These are phyloP conservation scores for Labia minor DNA, from an alignment of 2,888 invertebrate species.

Conservation along the genomic window DNA sequence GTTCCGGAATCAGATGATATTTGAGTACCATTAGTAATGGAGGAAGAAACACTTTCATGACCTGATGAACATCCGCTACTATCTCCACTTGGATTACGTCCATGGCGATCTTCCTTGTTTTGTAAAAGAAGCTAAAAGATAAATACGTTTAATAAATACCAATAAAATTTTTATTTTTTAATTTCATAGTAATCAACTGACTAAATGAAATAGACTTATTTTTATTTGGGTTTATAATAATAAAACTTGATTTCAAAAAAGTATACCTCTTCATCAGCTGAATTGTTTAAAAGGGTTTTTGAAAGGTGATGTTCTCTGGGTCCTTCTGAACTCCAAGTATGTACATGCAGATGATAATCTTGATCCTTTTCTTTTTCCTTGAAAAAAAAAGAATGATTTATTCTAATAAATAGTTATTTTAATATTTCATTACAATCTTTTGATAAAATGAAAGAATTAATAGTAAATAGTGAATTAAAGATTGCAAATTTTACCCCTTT, in stretches of 20 bases:
- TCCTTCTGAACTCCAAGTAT: slow-evolving; percentile 18
- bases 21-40: slow-evolving; percentile 42
- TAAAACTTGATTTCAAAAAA: too few relatives aligned
- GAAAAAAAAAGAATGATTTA: not conserved
- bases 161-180: not conserved
- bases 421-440: not conserved
- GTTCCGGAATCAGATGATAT: slow-evolving; percentile 41
- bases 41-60: slow-evolving; percentile 46
- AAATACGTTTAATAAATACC: not conserved
- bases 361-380: slow-evolving; percentile 24
- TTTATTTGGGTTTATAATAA: too few relatives aligned
- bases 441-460: not conserved
- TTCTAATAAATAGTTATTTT: too few relatives aligned
- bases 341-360: too few relatives aligned
- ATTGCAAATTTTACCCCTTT: slow-evolving; percentile 35
- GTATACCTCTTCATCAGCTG: slow-evolving; percentile 27
- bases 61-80: slow-evolving; percentile 48
- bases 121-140: slow-evolving; percentile 34
- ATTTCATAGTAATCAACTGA: not conserved
- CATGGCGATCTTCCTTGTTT: slow-evolving; percentile 35
- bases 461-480: not conserved
- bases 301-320: slow-evolving; percentile 5
- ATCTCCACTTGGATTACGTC: slow-evolving; percentile 38
- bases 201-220: slow-evolving; percentile 1
- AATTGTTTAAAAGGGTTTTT: slow-evolving; percentile 18